These are phyloP conservation scores for Pandemis cinnamomeana DNA, from an alignment of 2,888 invertebrate genomes.

Conservation along the genomic window DNA sequence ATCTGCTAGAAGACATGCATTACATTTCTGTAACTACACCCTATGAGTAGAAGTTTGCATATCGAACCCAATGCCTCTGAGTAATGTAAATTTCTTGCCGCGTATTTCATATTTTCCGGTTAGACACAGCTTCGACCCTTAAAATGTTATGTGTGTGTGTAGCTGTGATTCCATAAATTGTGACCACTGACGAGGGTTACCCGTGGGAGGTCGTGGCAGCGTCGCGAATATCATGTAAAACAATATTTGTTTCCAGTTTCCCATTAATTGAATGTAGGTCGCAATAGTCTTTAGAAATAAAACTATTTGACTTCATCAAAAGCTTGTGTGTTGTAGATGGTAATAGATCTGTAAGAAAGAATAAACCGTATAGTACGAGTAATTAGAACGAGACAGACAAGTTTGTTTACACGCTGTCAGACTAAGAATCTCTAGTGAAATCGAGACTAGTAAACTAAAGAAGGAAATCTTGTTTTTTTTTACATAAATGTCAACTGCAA, in stretches of 20 bases:
- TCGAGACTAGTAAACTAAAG: no score
- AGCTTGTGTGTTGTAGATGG: not conserved
- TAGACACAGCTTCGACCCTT: slow-evolving; percentile 7
- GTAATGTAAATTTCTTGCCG: not conserved
- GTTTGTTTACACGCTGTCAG: no score
- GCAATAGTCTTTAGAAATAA: not conserved
- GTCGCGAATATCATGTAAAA: not conserved
- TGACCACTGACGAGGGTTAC: slow-evolving; percentile 6
- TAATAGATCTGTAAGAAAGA: not conserved
- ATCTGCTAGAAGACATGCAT: no score
- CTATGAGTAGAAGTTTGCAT: no score
- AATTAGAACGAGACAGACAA: no score
- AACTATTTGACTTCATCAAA: not conserved
- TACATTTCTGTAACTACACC: no score
- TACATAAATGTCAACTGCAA: no score
- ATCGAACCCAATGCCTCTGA: not conserved
- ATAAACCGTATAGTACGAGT: no score
- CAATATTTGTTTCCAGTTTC: slow-evolving; percentile 4
- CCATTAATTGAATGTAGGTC: not conserved
- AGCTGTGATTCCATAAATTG: slow-evolving; percentile 7
- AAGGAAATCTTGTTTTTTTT: no score
- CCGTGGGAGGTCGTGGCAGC: not conserved
- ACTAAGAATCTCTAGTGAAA: no score
- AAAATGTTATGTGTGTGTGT: not conserved
- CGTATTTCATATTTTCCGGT: slow-evolving; percentile 6